These are phyloP conservation scores for Varanus komodoensis DNA, from an alignment of 2,113 vertebrate genomes.

Conservation along the genomic window DNA sequence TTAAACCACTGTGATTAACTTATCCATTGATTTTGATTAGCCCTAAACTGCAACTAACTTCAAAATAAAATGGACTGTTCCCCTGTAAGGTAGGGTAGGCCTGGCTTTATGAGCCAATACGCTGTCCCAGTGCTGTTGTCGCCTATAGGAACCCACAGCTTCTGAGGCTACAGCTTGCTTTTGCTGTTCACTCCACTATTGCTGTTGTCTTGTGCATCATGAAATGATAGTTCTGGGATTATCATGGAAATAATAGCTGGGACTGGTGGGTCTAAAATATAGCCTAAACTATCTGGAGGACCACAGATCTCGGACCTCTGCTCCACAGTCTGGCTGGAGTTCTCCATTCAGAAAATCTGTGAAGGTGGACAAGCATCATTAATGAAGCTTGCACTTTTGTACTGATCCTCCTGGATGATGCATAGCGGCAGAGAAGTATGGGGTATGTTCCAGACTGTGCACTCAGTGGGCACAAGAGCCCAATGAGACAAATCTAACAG, in stretches of 20 bases:
- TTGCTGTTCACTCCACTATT: neutral
- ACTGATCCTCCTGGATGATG: no score
- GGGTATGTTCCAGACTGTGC: neutral
- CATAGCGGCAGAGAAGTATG: neutral
- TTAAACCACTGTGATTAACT: no score
- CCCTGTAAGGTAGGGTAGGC: neutral
- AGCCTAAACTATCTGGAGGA: no score
- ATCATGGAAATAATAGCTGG: neutral
- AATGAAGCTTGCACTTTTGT: neutral
- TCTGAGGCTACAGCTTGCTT: neutral
- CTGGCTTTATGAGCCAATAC: no score
- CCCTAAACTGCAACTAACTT: neutral
- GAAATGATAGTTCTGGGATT: neutral
- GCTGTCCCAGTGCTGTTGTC: no score
- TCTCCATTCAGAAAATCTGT: neutral
- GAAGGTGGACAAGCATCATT: neutral
- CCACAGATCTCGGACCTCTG: neutral
- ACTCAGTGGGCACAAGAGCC: neutral
- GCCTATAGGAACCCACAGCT: no score
- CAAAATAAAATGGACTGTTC: neutral
- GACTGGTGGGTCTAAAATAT: neutral
- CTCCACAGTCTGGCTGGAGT: neutral
- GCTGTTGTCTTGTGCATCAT: neutral
- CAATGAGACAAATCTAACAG: neutral
- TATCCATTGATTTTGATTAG: no score